These are phyloP conservation scores for Cecidostiba fungosa DNA, from an alignment of 2,888 invertebrate genomes.

Conservation along the genomic window DNA sequence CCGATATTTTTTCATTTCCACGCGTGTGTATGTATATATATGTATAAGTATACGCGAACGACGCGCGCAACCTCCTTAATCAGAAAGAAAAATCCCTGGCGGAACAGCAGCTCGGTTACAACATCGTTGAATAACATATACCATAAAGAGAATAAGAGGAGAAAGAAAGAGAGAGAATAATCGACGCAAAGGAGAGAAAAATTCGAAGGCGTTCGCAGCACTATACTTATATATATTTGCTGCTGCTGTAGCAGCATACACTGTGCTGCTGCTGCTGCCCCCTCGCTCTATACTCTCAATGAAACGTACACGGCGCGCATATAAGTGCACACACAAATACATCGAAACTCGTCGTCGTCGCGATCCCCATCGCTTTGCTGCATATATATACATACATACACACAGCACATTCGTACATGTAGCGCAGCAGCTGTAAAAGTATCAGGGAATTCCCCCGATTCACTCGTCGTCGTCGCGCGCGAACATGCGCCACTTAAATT, in stretches of 20 bases:
- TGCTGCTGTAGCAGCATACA: not conserved
- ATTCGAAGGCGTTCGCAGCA: constrained; percentile 45
- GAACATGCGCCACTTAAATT: constrained; percentile 62
- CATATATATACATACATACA: constrained; percentile 8
- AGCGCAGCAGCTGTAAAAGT: constrained; percentile 58
- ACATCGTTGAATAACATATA: constrained; percentile 41
- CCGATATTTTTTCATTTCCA: constrained; percentile 44
- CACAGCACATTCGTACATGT: constrained; percentile 31
- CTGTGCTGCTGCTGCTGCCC: not conserved
- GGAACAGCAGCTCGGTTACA: constrained; percentile 37
- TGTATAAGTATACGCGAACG: not conserved
- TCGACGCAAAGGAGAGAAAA: constrained; percentile 53
- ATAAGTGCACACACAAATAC: constrained; percentile 22
- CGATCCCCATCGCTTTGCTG: constrained; percentile 19
- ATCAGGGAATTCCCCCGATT: constrained; percentile 60
- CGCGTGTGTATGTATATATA: not conserved
- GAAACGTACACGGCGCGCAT: not conserved
- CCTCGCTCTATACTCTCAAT: constrained; percentile 15
- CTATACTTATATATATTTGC: not conserved
- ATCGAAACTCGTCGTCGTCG: constrained; percentile 35
- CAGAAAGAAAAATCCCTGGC: constrained; percentile 48
- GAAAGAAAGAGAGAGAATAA: constrained; percentile 25
- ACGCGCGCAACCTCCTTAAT: constrained; percentile 35
- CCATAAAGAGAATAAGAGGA: constrained; percentile 37
- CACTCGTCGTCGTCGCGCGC: constrained; percentile 42